Evolutionary conservation across 1,140 invertebrate species (phyloP), one percentile per base, ranked within the genome.

Genomic region (Littorina saxatilis): DNA sequence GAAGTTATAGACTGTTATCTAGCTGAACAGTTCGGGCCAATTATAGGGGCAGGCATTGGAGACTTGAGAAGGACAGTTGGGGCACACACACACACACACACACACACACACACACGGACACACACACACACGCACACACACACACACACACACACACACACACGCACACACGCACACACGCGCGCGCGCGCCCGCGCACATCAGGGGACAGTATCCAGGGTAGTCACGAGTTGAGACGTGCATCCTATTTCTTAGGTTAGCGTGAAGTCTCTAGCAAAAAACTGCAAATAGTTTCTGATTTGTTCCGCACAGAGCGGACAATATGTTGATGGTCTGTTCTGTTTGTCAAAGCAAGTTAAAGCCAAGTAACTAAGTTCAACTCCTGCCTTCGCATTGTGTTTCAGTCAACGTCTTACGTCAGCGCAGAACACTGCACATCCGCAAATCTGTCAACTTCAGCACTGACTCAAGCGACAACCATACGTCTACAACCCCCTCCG

Each of bases 51-150:
- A 63, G 11, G 27, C 58, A 63, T n/a, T n/a, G n/a, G n/a, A n/a
- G n/a, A n/a, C n/a, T n/a, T n/a, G n/a, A n/a, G n/a, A n/a, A n/a
- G n/a, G n/a, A n/a, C n/a, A n/a, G n/a, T n/a, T n/a, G n/a, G n/a
- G n/a, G 27, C 58, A 63, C 58, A 29, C 58, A 63, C 58, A 29
- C 58, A 63, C 58, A 29, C 58, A 63, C 58, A 29, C 58, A 63
- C 58, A 29, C 58, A 63, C 58, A 29, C 58, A 63, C 58, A 29
- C 58, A 63, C 58, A 63, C 58, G n/a, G 11, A 63, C 58, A 63
- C 58, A 63, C 58, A 63, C 58, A 63, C 58, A 27, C 58, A 63
- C 58, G 27, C 58, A 63, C 58, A 27, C 58, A 63, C 58, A 27
- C 58, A 63, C 58, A 27, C 58, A 63, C 58, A 27, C 58, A 63